A percentile compares a stretch with the other conserved stretches of the same genome.
These are phyloP conservation scores for Tricholaema leucomelas DNA, from an alignment of 2,113 vertebrate genomes.

Conservation along the genomic window DNA sequence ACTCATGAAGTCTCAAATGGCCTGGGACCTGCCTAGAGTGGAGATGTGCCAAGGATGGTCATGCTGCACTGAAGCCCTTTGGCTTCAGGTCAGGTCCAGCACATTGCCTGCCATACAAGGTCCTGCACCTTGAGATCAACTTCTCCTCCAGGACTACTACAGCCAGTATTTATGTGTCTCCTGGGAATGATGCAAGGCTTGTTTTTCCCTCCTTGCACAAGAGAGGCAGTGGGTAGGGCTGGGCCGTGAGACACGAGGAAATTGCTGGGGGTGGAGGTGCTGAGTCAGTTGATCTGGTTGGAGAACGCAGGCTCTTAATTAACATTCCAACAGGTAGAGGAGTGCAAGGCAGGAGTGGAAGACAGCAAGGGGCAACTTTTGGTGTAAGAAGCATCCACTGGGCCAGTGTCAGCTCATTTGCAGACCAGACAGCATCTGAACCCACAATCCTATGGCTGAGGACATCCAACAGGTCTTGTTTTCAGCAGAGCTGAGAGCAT, in stretches of 20 bases:
- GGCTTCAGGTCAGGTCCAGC: neutral
- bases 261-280: neutral
- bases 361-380: neutral
- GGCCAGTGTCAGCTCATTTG: neutral
- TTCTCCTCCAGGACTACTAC: neutral
- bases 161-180: neutral
- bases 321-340: neutral
- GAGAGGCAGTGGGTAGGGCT: neutral
- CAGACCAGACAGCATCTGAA: neutral
- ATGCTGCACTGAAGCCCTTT: neutral
- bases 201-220: slow-evolving; percentile 31
- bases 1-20: neutral
- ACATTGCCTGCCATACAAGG: neutral
- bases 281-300: slow-evolving; percentile 12
- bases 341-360: neutral
- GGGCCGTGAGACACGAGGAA: neutral
- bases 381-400: neutral
- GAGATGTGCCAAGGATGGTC: neutral
- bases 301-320: slow-evolving; percentile 8
- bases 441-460: neutral
- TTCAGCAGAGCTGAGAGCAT: neutral
- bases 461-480: neutral
- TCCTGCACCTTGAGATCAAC: neutral
- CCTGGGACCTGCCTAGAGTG: neutral
- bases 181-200: neutral